Evolutionary conservation across 2,797 vertebrate species (phyloP).

Genomic region (Notamacropus eugenii): DNA sequence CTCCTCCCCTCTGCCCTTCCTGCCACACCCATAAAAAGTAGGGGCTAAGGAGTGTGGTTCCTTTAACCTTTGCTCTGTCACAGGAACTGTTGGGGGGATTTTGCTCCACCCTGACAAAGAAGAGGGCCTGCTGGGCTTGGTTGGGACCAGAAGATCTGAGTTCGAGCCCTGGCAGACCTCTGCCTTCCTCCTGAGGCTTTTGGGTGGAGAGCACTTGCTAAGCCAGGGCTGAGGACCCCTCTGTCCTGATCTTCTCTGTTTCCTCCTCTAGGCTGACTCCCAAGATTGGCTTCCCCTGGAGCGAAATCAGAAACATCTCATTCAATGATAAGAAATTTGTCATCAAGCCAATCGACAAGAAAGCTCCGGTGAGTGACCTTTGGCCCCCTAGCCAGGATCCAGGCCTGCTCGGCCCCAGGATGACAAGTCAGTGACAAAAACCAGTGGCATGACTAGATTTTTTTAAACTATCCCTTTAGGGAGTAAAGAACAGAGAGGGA

Average conservation of each 20-base stretch:
- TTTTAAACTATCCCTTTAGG: conserved; percentile 24
- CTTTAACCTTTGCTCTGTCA: background rate
- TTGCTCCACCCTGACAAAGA: background rate
- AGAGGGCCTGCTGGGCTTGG: background rate
- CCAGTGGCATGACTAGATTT: conserved; percentile 19
- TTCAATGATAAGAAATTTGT: conserved; percentile 99
- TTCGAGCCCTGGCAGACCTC: background rate
- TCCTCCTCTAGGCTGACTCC: conserved; percentile 93
- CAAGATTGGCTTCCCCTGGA: conserved; percentile 99
- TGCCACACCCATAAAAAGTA: background rate
- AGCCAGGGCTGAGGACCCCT: background rate
- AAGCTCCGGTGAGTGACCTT: conserved; percentile 93
- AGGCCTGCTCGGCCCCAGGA: conserved; percentile 2
- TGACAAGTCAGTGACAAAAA: background rate
- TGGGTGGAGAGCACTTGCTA: conserved; percentile 11
- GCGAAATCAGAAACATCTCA: conserved; percentile 98
- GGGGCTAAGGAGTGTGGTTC: background rate
- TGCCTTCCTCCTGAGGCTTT: conserved; percentile 23
- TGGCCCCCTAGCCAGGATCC: background rate
- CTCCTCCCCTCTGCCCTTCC: background rate
- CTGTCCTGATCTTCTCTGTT: conserved; percentile 47
- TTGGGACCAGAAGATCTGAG: background rate
- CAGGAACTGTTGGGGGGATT: background rate
- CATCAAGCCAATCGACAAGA: conserved; percentile 99
- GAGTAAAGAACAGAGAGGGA: background rate